phyloP scores from a whole-genome alignment of 2,113 vertebrate genomes.

The Sminthopsis crassicaudata region DNA sequence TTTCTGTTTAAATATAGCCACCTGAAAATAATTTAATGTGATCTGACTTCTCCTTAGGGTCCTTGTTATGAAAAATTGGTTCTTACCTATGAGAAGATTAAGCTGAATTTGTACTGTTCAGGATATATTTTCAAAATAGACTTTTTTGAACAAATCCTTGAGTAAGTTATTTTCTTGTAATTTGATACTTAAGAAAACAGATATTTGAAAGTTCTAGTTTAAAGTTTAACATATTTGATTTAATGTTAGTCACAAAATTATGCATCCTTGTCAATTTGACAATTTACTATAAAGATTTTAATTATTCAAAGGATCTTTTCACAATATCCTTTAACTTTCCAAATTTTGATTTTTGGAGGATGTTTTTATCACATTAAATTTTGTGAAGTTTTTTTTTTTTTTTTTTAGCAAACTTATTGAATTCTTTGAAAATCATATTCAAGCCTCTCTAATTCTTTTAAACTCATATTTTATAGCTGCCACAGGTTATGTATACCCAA shows the following conservation, averaged over 20 bases:
- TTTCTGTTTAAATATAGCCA: background rate
- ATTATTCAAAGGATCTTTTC: slow-evolving; percentile 9
- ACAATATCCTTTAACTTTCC: slow-evolving; percentile 1
- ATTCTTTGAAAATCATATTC: background rate
- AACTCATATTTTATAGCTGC: background rate
- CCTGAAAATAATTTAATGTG: slow-evolving; percentile 31
- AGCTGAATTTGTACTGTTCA: background rate
- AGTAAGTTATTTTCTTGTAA: slow-evolving; percentile 17
- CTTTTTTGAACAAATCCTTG: slow-evolving; percentile 36
- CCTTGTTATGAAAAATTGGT: background rate
- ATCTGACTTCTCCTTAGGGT: slow-evolving; percentile 37
- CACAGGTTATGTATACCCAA: background rate
- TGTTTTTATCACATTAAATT: background rate
- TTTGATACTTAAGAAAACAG: slow-evolving; percentile 15
- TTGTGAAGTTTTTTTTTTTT: background rate
- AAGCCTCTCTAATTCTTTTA: background rate
- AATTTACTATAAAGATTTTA: slow-evolving; percentile 23
- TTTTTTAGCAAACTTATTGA: background rate
- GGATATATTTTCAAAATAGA: background rate
- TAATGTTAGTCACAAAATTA: slow-evolving; percentile 39
- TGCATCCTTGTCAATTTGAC: slow-evolving; percentile 36
- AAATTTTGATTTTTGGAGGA: background rate
- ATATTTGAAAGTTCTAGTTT: background rate
- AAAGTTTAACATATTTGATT: slow-evolving; percentile 39
- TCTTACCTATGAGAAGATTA: background rate